Evolutionary conservation across 2,888 invertebrate genomes (phyloP), one percentile per base, ranked within the genome.

Genomic region (Ferdinandea cuprea): DNA sequence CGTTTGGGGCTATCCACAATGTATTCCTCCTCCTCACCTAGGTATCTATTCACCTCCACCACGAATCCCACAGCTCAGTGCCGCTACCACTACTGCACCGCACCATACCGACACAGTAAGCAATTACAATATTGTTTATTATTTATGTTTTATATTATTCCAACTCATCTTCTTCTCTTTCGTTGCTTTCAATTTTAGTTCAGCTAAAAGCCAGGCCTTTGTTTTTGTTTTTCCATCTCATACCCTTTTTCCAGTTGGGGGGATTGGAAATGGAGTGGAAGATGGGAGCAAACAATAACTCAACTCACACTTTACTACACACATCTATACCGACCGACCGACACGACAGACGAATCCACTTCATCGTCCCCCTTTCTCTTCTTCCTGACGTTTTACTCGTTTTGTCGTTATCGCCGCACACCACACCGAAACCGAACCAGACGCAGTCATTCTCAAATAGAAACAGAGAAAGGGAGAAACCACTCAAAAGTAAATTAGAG

Each of bases 401-500:
- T n/a, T 37, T n/a, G n/a, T 3, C 13, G n/a, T 21, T 15, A 21
- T 44, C 17, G 9, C 44, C 17, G 7, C 42, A 13, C 54, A 2
- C 6, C 13, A n/a, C 13, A 35, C 3, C 9, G 0, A 37, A 35
- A 11, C 37, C 50, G 48, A 8, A 30, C 19, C 9, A 35, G 37
- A n/a, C 11, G 35, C 9, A 3, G 3, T n/a, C 56, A 17, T 48
- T 42, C 13, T 50, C 11, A 19, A 54, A 15, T 17, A n/a, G 28
- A 37, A 19, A 46, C 1, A 46, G 56, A 58, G 63, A 77, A 77
- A 68, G 65, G 66, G 68, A n/a, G n/a, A 83, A 83, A 83, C 83
- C 72, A 83, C 83, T 83, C 83, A 83, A 83, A 83, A 83, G 68
- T 58, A 83, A 83, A 73, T 83, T 73, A 78, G 66, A 83, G 56